Base-by-base conservation (phyloP, 2,888 invertebrate genomes). In the Allophyes oxyacanthae region DNA sequence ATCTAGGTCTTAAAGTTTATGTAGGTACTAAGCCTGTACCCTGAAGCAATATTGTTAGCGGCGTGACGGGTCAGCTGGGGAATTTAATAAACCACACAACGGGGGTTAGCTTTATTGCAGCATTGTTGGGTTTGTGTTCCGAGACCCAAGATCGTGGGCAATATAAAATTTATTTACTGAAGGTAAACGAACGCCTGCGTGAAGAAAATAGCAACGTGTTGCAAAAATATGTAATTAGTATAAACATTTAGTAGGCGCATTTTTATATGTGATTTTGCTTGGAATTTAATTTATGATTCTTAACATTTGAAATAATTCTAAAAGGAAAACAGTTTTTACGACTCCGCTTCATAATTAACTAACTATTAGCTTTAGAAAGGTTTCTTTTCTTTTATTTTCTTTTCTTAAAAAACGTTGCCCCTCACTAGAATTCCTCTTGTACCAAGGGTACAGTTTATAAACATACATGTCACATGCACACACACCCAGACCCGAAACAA, bases 51-150 rank as follows among this genome's bases (percentile, higher is more conserved):
- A 70, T 60, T 36, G 69, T 59, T 37, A 57, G 42, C 26, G 7
- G 15, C 32, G 53, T 53, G 58, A 48, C 55, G 50, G 73, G 70
- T 72, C 69, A 72, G 48, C 53, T 13, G 15, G 34, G 26, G 73
- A 70, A 72, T 70, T 70, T 70, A 70, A 70, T 70, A 70, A 52
- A 67, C 56, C 51, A 54, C 59, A 55, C 64, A 59, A 58, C 64
- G 40, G 69, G 69, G 64, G 56, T 59, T 46, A 41, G 59, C 69
- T 72, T 58, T 70, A 68, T 58, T 67, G 68, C 57, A 36, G 41
- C 40, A 45, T 52, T 53, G 49, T 53, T 20, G 34, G 38, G 45
- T 55, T 44, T 28, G 11, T 28, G 13, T 37, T 9, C 10, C 6
- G 6, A 34, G 14, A 30, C 5, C 32, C n/a, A 10, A 28, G 28